Percentiles rank a stretch among this genome's conserved stretches.
Evolutionary conservation across 2,888 invertebrate genomes (phyloP).

Genomic region (Apodemia duryi): DNA sequence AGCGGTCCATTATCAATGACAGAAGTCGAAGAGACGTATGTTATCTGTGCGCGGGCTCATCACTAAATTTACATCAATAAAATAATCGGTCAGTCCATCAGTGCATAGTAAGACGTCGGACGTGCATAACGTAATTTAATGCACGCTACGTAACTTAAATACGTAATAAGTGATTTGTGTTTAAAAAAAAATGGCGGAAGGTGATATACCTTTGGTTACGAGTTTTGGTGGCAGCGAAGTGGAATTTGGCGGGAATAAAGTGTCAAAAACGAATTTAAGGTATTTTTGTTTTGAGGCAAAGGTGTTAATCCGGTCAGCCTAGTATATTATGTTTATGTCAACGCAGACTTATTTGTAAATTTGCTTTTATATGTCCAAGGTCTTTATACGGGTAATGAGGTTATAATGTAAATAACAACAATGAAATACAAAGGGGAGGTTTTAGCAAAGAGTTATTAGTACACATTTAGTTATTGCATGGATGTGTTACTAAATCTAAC

Average conservation of each 20-base stretch:
- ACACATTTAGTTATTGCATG: conserved; percentile 10
- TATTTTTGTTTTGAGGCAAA: conserved; percentile 41
- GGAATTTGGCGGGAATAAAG: conserved; percentile 66
- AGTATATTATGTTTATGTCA: conserved; percentile 4
- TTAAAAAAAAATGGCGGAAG: conserved; percentile 56
- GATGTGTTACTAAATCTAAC: conserved; percentile 15
- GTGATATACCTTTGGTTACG: conserved; percentile 66
- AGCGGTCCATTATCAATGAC: conserved; percentile 64
- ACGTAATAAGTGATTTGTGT: conserved; percentile 18
- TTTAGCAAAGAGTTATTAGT: conserved; percentile 11
- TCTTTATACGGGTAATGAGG: conserved; percentile 26
- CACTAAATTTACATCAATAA: conserved; percentile 69
- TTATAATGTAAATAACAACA: conserved; percentile 26
- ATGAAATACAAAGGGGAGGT: not conserved
- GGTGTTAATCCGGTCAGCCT: conserved; percentile 7
- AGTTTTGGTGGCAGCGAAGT: conserved; percentile 67
- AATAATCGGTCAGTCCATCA: conserved; percentile 54
- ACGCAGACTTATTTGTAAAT: conserved; percentile 13
- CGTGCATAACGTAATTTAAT: conserved; percentile 35
- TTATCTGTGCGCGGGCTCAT: conserved; percentile 55
- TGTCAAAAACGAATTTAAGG: conserved; percentile 65
- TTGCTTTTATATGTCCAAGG: conserved; percentile 19
- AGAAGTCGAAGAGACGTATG: conserved; percentile 53
- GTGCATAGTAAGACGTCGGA: conserved; percentile 50
- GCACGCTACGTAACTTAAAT: conserved; percentile 13